Percentiles rank a stretch among this genome's conserved stretches.
phyloP scores from a whole-genome alignment of 2,888 invertebrate species.

The Platycnemis pennipes region DNA sequence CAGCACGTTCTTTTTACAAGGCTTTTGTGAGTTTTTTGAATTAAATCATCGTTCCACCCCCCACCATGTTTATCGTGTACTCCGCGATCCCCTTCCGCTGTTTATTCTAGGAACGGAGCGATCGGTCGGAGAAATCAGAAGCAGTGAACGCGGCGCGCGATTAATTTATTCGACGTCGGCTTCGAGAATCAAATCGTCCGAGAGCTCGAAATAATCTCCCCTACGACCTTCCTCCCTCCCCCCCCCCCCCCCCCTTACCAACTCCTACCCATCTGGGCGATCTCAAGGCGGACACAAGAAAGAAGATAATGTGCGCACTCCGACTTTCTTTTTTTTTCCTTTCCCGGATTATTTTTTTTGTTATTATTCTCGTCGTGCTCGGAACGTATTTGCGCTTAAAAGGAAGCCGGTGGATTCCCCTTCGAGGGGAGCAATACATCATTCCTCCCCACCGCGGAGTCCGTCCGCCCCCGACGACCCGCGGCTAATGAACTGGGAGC shows the following conservation, averaged over 20 bases:
- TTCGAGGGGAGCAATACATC: slow-evolving; percentile 24
- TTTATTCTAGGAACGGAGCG: not conserved
- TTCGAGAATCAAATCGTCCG: not conserved
- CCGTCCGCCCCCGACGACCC: not conserved
- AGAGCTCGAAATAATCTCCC: not conserved
- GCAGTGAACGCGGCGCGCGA: not conserved
- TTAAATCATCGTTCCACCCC: not conserved
- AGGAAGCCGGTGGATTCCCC: slow-evolving; percentile 49
- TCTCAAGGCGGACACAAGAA: not conserved
- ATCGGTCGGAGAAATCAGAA: not conserved
- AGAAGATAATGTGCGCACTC: not conserved
- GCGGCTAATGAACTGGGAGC: slow-evolving; percentile 50
- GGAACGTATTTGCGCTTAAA: slow-evolving; percentile 36
- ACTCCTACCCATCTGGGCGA: not conserved
- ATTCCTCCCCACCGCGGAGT: too few relatives aligned
- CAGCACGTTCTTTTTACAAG: too few relatives aligned
- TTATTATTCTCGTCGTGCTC: not conserved
- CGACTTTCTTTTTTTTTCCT: not conserved
- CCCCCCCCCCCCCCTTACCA: not conserved
- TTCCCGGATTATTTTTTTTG: too few relatives aligned
- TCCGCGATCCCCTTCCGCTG: not conserved
- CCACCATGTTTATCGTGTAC: not conserved
- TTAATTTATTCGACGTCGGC: slow-evolving; percentile 14
- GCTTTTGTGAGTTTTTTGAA: not conserved
- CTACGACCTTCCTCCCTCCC: not conserved